Percentiles rank a stretch among this genome's conserved stretches.
Evolutionary conservation across 2,113 vertebrate genomes (phyloP).

Genomic region (Cyprinodon variegatus): DNA sequence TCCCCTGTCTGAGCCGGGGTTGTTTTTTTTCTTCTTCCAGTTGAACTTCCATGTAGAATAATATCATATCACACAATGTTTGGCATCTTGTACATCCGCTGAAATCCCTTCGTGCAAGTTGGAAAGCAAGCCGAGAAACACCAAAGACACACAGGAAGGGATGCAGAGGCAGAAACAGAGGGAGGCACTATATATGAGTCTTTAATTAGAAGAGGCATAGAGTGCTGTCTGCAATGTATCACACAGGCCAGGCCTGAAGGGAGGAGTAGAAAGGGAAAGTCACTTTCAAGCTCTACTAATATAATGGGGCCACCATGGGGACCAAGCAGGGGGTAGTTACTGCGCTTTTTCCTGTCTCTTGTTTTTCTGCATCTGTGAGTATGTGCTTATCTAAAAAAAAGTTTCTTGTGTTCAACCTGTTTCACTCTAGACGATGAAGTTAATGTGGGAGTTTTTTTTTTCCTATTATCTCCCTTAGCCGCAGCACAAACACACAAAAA

Average conservation of each 20-base stretch:
- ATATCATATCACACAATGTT: background rate
- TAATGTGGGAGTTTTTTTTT: slow-evolving; percentile 37
- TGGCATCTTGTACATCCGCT: background rate
- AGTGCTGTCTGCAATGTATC: slow-evolving; percentile 41
- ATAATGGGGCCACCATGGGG: slow-evolving; percentile 53
- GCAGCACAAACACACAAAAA: slow-evolving; percentile 4
- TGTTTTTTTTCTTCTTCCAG: background rate
- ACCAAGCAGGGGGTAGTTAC: slow-evolving; percentile 39
- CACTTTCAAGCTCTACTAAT: slow-evolving; percentile 74
- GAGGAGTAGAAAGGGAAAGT: slow-evolving; percentile 62
- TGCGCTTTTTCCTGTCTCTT: slow-evolving; percentile 3
- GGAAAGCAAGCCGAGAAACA: slow-evolving; percentile 28
- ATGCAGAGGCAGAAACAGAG: slow-evolving; percentile 22
- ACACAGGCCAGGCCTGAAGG: slow-evolving; percentile 57
- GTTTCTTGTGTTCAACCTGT: slow-evolving; percentile 31
- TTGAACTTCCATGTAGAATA: background rate
- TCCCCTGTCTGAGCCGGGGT: background rate
- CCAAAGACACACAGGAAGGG: slow-evolving; percentile 37
- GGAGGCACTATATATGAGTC: slow-evolving; percentile 49
- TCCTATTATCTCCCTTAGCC: slow-evolving; percentile 34
- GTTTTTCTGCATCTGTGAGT: slow-evolving; percentile 20
- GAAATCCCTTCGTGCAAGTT: background rate
- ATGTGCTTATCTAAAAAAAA: slow-evolving; percentile 18
- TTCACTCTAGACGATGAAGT: slow-evolving; percentile 31
- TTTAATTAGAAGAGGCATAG: slow-evolving; percentile 65